Percentiles rank a stretch among this genome's conserved stretches.
phyloP scores from a whole-genome alignment of 2,888 invertebrate species.

The Mimachlamys varia region DNA sequence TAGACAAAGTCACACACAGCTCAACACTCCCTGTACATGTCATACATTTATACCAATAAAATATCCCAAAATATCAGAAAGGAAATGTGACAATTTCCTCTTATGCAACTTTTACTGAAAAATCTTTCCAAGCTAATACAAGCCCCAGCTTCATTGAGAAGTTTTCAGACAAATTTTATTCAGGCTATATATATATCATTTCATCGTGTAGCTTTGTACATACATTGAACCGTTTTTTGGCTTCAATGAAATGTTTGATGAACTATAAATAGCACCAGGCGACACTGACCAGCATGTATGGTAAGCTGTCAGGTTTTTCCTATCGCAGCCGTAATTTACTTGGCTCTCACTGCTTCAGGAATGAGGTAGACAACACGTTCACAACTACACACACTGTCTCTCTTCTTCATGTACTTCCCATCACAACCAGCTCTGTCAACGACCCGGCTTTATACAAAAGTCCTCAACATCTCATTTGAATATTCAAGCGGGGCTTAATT shows the following conservation, averaged over 20 bases:
- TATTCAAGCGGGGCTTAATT: slow-evolving; percentile 3
- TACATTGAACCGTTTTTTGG: neutral
- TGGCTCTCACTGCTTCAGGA: neutral
- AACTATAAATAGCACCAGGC: neutral
- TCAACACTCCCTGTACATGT: too few relatives aligned
- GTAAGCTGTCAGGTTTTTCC: neutral
- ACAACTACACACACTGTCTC: neutral
- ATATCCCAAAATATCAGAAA: too few relatives aligned
- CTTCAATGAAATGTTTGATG: neutral
- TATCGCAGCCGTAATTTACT: neutral
- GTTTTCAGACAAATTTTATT: neutral
- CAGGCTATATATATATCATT: neutral
- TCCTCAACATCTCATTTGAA: slow-evolving; percentile 23
- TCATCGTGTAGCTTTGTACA: neutral
- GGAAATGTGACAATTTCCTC: neutral
- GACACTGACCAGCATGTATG: neutral
- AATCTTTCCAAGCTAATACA: neutral
- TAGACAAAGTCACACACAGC: too few relatives aligned
- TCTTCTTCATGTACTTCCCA: neutral
- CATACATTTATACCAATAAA: too few relatives aligned
- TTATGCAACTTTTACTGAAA: neutral
- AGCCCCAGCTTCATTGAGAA: neutral
- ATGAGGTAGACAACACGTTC: neutral
- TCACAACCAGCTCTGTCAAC: slow-evolving; percentile 23
- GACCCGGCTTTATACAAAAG: slow-evolving; percentile 10